Conservation (phyloP, 2,797 vertebrate species). For the Podargus strigoides region DNA sequence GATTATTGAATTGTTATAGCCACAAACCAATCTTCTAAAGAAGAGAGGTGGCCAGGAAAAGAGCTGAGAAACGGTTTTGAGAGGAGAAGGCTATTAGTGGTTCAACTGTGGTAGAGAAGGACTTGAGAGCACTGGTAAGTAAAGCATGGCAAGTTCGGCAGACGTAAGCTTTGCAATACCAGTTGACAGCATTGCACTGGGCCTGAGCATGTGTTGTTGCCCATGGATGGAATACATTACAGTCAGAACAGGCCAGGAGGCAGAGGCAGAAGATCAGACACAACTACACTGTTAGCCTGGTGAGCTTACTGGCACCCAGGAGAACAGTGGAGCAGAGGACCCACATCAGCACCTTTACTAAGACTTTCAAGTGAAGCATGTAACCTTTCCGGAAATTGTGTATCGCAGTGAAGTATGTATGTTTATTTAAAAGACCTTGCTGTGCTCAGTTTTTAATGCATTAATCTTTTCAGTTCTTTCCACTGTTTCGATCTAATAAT, state of each 20-base stretch:
- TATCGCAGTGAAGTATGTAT: not conserved
- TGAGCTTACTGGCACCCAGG: not conserved
- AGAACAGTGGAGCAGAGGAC: not conserved
- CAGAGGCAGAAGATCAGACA: not conserved
- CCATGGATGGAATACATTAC: not conserved
- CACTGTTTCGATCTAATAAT: not conserved
- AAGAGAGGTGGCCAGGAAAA: not conserved
- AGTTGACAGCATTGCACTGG: not conserved
- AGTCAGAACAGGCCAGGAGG: not conserved
- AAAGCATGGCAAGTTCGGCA: fast-evolving
- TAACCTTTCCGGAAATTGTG: not conserved
- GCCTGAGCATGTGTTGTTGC: not conserved
- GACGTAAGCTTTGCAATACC: fast-evolving
- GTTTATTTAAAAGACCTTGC: not conserved
- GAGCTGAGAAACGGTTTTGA: not conserved
- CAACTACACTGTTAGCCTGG: not conserved
- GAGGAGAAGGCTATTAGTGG: not conserved
- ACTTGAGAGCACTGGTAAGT: not conserved
- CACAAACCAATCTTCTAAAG: not conserved
- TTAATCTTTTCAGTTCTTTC: not conserved
- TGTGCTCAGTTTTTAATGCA: not conserved
- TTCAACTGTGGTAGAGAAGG: not conserved
- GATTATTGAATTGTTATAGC: not conserved
- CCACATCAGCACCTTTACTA: not conserved
- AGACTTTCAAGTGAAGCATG: not conserved